Evolutionary conservation across 2,797 vertebrate genomes (phyloP).

Genomic region (Lemur catta): DNA sequence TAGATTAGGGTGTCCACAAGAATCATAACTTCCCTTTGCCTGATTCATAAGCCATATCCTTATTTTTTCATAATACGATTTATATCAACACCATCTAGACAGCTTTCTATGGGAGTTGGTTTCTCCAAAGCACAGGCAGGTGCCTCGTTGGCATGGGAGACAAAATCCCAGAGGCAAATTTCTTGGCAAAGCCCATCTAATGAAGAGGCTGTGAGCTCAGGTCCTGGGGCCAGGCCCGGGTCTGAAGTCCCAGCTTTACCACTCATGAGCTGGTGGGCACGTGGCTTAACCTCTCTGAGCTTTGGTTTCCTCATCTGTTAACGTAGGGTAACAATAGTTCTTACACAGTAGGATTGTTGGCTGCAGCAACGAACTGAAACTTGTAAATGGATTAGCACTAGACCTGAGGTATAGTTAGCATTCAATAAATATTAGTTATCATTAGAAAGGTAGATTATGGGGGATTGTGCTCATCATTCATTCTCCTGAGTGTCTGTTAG

Average conservation of each 20-base stretch:
- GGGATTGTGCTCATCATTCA: neutral
- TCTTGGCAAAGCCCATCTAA: neutral
- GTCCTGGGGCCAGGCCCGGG: neutral
- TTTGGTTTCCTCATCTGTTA: neutral
- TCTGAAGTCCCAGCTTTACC: neutral
- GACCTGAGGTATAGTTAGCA: neutral
- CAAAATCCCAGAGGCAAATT: neutral
- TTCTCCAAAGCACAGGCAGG: conserved; percentile 29
- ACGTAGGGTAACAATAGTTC: neutral
- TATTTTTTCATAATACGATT: conserved; percentile 75
- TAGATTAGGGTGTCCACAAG: conserved; percentile 72
- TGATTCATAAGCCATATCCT: conserved; percentile 74
- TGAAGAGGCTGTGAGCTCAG: neutral
- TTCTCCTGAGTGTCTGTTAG: neutral
- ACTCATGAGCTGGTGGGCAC: neutral
- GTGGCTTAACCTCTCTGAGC: neutral
- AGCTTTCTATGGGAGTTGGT: conserved; percentile 60
- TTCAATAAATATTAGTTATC: neutral
- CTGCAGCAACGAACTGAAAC: neutral
- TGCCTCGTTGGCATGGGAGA: neutral
- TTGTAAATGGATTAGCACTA: neutral
- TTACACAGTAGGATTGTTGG: neutral
- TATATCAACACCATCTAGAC: conserved; percentile 62
- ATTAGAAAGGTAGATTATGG: neutral
- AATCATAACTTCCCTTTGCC: conserved; percentile 74